Evolutionary conservation across 2,888 invertebrate species (phyloP).

Genomic region (Nebria brevicollis): DNA sequence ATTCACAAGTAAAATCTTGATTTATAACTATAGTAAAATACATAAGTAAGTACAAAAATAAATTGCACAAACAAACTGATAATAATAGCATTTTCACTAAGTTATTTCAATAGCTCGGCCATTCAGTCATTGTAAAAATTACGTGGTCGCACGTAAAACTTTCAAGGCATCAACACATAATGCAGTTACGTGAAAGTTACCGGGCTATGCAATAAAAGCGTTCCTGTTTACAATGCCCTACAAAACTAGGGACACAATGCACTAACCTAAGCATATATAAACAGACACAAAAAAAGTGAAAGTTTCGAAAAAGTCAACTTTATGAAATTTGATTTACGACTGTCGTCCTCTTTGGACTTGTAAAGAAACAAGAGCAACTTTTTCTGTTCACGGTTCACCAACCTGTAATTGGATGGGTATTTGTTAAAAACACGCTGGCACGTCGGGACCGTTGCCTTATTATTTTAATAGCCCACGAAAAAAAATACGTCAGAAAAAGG

Average conservation of each 20-base stretch:
- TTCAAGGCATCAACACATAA: conserved; percentile 26
- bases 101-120: conserved; percentile 20
- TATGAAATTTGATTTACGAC: conserved; percentile 62
- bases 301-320: conserved; percentile 60
- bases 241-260: conserved; percentile 32
- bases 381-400: conserved; percentile 45
- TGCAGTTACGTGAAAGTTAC: conserved; percentile 28
- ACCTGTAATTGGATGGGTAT: conserved; percentile 44
- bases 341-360: conserved; percentile 48
- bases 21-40: not conserved
- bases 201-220: conserved; percentile 27
- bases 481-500: not conserved
- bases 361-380: conserved; percentile 49
- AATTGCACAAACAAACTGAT: not conserved
- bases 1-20: not conserved
- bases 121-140: conserved; percentile 20
- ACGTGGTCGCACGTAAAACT: conserved; percentile 32
- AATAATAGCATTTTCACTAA: conserved; percentile 10
- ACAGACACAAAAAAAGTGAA: conserved; percentile 56
- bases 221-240: conserved; percentile 29
- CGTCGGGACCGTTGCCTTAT: not conserved
- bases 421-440: conserved; percentile 15
- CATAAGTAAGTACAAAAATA: not conserved
- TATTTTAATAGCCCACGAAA: conserved; percentile 1
- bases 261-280: conserved; percentile 14